phyloP scores from a whole-genome alignment of 2,113 vertebrate genomes.

The Eurypyga helias region DNA sequence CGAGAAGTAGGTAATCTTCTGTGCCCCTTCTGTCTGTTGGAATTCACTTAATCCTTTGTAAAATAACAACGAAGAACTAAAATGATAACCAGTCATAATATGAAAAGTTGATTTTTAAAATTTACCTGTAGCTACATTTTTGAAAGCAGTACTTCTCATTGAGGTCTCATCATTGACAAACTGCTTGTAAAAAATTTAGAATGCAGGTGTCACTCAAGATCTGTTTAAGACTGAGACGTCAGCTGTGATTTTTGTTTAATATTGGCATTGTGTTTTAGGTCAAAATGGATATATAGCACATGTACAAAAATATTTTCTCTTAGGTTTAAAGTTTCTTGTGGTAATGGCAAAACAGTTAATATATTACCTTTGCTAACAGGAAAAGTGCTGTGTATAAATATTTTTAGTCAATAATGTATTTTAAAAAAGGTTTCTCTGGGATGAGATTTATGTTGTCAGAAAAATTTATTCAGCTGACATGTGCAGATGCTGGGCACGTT shows the following conservation, averaged over 20 bases:
- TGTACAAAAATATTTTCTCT: slow-evolving; percentile 42
- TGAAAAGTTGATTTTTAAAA: background rate
- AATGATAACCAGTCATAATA: background rate
- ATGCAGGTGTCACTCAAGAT: slow-evolving; percentile 29
- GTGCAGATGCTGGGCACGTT: slow-evolving; percentile 1
- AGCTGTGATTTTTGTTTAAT: slow-evolving; percentile 27
- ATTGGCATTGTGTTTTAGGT: slow-evolving; percentile 56
- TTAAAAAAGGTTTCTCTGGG: slow-evolving; percentile 61
- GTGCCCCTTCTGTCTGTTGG: background rate
- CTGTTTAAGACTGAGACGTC: slow-evolving; percentile 19
- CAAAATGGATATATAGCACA: slow-evolving; percentile 25
- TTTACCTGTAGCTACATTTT: background rate
- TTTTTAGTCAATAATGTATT: slow-evolving; percentile 75
- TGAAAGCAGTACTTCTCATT: slow-evolving; percentile 7
- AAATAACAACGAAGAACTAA: background rate
- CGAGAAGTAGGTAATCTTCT: background rate
- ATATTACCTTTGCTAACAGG: slow-evolving; percentile 74
- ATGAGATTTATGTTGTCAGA: slow-evolving; percentile 74
- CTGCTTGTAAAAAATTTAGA: background rate
- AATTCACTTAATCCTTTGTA: background rate
- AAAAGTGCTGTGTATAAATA: slow-evolving; percentile 75
- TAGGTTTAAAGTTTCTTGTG: background rate
- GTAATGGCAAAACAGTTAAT: slow-evolving; percentile 62
- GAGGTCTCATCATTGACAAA: background rate
- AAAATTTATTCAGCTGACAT: slow-evolving; percentile 63